phyloP scores from a whole-genome alignment of 2,113 vertebrate genomes.

The Podocnemis expansa region DNA sequence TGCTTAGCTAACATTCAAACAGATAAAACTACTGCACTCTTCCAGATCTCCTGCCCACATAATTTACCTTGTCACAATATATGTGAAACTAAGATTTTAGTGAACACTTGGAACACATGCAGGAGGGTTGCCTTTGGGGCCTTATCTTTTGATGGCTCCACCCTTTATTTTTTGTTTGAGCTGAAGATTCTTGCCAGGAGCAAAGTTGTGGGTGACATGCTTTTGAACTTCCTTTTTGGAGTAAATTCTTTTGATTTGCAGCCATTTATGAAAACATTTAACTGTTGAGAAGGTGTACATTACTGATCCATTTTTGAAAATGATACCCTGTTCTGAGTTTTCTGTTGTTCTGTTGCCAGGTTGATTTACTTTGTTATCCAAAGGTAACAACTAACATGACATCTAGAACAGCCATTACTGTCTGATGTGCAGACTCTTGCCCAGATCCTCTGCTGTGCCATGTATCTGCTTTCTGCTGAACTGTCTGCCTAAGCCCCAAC shows the following conservation, averaged over 20 bases:
- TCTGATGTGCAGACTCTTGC: not conserved
- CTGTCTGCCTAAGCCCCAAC: not conserved
- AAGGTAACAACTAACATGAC: not conserved
- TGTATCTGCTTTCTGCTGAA: not conserved
- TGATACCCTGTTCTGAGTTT: not conserved
- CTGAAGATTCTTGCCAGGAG: not conserved
- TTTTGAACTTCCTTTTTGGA: not conserved
- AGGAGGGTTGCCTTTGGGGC: not conserved
- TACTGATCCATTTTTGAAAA: not conserved
- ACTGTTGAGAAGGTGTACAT: not conserved
- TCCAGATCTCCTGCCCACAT: not conserved
- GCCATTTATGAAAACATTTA: not conserved
- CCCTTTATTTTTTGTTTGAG: not conserved
- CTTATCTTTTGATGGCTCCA: accelerated
- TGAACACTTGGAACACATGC: accelerated
- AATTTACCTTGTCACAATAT: not conserved
- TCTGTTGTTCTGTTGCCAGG: not conserved
- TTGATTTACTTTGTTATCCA: not conserved
- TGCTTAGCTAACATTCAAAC: not conserved
- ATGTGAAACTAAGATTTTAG: not conserved
- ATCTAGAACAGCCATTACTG: not conserved
- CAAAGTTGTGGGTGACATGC: not conserved
- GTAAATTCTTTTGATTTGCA: not conserved
- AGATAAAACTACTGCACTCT: not conserved
- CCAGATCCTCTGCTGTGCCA: not conserved